Base-by-base conservation (phyloP, 2,888 invertebrate genomes). In the Furcula furcula region DNA sequence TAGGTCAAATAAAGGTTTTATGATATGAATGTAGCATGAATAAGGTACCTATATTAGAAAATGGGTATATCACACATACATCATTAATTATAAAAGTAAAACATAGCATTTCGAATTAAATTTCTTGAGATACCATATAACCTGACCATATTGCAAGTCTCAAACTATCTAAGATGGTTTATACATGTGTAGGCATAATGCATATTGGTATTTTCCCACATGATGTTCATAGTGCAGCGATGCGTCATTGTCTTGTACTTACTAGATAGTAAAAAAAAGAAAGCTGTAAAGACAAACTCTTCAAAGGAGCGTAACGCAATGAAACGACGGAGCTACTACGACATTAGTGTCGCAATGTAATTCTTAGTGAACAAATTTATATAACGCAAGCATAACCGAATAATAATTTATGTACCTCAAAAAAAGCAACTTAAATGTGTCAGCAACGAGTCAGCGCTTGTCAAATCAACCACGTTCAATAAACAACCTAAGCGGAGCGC, bases 381-480 rank as follows among this genome's bases (percentile, higher is more conserved):
- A 40, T 18, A 12, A 10, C 10, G 20, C 39, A 40, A 34, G 29
- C 34, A 46, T 50, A 42, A 34, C 51, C 36, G 37, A 49, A 44
- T 36, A 34, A 50, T 48, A 69, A 68, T 69, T 77, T 76, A n/a
- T n/a, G n/a, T n/a, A 80, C 74, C 75, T 76, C 69, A 56, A 65
- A n/a, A n/a, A n/a, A 40, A 56, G 58, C 71, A 62, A 52, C 36
- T 51, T 25, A 34, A 49, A 70, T 76, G 70, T 79, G 78, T 75
- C 79, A 76, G 70, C 73, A 70, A 55, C 62, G 63, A 68, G 67
- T 65, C 66, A 68, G 66, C 59, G 74, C 69, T 74, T 82, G 83
- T 81, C 83, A 81, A 73, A 75, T 55, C 65, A 72, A 86, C 86
- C 87, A 87, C 85, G 85, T 85, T 86, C 81, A 78, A 71, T 74